Conservation (phyloP, 1,140 invertebrate species). For the Drosophila insularis region DNA sequence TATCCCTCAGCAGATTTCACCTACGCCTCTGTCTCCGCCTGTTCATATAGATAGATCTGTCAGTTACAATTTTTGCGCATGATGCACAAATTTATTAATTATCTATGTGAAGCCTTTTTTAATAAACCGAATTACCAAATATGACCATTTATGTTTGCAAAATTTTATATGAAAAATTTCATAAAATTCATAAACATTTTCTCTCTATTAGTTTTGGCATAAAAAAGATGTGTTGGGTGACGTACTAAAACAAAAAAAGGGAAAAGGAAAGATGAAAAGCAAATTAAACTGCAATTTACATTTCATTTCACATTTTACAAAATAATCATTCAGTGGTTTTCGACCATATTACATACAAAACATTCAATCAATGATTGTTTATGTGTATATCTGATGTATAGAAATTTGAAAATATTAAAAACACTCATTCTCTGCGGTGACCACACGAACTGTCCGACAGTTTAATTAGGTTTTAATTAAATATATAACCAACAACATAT, state of each 20-base stretch:
- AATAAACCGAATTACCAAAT: slow-evolving; percentile 66
- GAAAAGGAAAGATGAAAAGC: background rate
- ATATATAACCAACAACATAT: background rate
- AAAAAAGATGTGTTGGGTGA: too few relatives aligned
- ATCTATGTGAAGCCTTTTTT: slow-evolving; percentile 69
- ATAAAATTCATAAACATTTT: slow-evolving; percentile 56
- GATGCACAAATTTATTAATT: slow-evolving; percentile 76
- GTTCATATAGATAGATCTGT: slow-evolving; percentile 29
- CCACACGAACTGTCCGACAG: slow-evolving; percentile 12
- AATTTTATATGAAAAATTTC: slow-evolving; percentile 33
- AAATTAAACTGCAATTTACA: slow-evolving; percentile 56
- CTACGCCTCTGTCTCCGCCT: slow-evolving; percentile 28
- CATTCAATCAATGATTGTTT: slow-evolving; percentile 67
- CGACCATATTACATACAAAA: slow-evolving; percentile 25
- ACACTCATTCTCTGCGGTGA: slow-evolving; percentile 1
- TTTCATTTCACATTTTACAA: slow-evolving; percentile 46
- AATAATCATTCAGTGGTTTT: slow-evolving; percentile 39
- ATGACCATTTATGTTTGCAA: slow-evolving; percentile 33
- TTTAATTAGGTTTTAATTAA: slow-evolving; percentile 11
- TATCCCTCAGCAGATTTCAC: slow-evolving; percentile 9
- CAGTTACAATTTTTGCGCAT: slow-evolving; percentile 45
- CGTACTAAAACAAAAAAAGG: slow-evolving; percentile 11
- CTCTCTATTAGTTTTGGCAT: slow-evolving; percentile 57
- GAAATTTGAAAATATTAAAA: background rate
- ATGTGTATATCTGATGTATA: background rate